Evolutionary conservation across 2,797 vertebrate species (phyloP), one percentile per base, ranked within the genome.

Genomic region (Rhincodon typus): DNA sequence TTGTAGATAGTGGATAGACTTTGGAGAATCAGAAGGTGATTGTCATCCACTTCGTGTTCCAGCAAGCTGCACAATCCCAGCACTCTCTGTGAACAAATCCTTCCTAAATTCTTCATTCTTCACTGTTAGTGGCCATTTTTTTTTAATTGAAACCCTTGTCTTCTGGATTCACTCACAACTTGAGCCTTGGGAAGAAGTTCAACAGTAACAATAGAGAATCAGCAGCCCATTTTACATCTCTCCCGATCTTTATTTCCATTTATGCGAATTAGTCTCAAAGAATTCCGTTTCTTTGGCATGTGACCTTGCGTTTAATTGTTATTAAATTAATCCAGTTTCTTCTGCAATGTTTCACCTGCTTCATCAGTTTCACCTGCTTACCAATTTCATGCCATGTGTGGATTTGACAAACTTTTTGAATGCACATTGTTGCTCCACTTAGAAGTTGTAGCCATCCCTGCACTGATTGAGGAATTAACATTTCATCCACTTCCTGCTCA

Each of bases 311-410:
- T 84, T 23, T 84, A 46, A 46, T 8, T 23, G 17, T 5, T 84
- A 84, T 84, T 84, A 84, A 84, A 84, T 84, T 84, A 84, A 84
- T 46, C 79, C 79, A 84, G 79, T 21, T 84, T 21, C 38, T 84
- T 84, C 79, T 42, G 19, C 79, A 84, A 19, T 38, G 42, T 84
- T 19, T 84, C 42, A 19, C 19, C 5, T 6, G 0, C n/a, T 82
- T 38, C 79, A 82, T 82, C 79, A 82, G n/a, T 42, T 42, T 42
- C 4, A 82, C 42, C 38, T 82, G 79, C 79, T 82, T 21, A 4
- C 77, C 5, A 42, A 82, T 82, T 38, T 82, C 0, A 82, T 82
- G n/a, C 13, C 17, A 23, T 1, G 1, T 23, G 38, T 23, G 79
- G 42, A 42, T 42, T 46, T 46, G 19, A 23, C 79, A 17, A 84